phyloP scores from a whole-genome alignment of 2,113 vertebrate species.

The Pithys albifrons region DNA sequence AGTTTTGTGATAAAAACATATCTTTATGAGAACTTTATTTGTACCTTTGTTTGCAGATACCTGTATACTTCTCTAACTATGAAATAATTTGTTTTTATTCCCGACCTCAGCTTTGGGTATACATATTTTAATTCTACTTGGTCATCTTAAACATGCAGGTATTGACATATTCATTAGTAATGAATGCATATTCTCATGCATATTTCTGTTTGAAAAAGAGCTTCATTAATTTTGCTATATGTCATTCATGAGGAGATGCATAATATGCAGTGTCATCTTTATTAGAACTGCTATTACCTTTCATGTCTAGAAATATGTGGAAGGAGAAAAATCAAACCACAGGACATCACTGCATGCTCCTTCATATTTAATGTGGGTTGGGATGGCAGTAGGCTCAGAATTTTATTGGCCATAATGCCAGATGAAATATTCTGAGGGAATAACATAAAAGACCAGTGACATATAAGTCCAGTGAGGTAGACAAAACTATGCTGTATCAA shows the following conservation, averaged over 20 bases:
- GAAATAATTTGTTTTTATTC: not conserved
- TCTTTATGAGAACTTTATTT: not conserved
- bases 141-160: not conserved
- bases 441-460: not conserved
- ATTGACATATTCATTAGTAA: not conserved
- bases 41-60: not conserved
- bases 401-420: not conserved
- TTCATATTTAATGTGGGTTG: not conserved
- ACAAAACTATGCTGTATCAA: not conserved
- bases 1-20: not conserved
- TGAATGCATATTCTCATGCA: not conserved
- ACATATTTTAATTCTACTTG: not conserved
- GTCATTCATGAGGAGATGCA: not conserved
- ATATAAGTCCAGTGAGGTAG: not conserved
- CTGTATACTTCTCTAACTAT: not conserved
- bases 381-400: not conserved
- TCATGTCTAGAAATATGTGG: not conserved
- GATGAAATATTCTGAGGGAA: not conserved
- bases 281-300: not conserved
- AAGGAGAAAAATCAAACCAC: not conserved
- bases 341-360: not conserved
- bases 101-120: not conserved
- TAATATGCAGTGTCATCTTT: not conserved
- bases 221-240: not conserved
- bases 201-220: not conserved